These are phyloP conservation scores for Argopecten irradians DNA, from an alignment of 1,140 invertebrate genomes.

Conservation along the genomic window DNA sequence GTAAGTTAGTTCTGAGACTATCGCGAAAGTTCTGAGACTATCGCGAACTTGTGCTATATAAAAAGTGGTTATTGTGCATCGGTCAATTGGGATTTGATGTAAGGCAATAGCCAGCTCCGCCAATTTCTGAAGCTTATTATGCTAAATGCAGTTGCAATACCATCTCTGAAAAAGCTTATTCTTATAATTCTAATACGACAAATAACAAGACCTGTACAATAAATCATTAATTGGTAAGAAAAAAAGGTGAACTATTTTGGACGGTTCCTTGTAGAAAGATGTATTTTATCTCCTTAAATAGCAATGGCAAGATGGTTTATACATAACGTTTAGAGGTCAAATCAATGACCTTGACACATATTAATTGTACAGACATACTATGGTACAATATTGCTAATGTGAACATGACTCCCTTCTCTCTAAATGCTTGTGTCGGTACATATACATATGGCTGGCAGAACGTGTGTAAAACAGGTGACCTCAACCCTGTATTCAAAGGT, in stretches of 20 bases:
- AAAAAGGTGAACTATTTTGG: background rate
- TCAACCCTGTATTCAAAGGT: constrained; percentile 32
- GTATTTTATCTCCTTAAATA: constrained; percentile 1
- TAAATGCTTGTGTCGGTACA: constrained; percentile 30
- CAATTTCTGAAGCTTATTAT: background rate
- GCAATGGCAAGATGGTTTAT: constrained; percentile 4
- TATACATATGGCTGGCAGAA: constrained; percentile 19
- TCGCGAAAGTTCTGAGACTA: background rate
- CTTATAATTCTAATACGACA: background rate
- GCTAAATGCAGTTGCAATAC: background rate
- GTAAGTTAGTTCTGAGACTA: background rate
- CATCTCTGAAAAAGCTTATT: background rate
- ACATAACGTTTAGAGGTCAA: constrained; percentile 25
- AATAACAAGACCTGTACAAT: background rate
- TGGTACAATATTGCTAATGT: background rate
- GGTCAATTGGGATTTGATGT: background rate
- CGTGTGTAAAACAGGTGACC: constrained; percentile 22
- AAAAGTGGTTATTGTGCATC: background rate
- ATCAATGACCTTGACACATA: constrained; percentile 21
- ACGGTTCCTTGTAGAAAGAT: constrained; percentile 21
- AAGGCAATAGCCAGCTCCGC: background rate
- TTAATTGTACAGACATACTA: constrained; percentile 28
- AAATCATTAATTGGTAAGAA: background rate
- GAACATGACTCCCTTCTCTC: constrained; percentile 25
- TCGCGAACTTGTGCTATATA: too few relatives aligned